phyloP scores from a whole-genome alignment of 1,140 invertebrate species.

The Bombyx mori region DNA sequence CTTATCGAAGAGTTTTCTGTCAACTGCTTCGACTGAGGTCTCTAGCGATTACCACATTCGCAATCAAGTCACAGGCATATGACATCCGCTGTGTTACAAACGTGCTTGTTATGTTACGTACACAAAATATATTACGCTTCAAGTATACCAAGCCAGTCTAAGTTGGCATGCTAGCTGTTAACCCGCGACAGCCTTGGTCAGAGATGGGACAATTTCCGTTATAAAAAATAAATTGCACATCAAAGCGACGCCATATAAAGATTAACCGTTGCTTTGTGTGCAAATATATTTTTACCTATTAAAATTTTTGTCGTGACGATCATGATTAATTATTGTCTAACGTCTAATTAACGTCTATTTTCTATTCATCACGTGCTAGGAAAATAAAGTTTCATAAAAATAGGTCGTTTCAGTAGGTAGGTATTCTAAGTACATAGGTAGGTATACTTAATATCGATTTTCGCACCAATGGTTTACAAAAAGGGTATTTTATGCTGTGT shows the following conservation, averaged over 20 bases:
- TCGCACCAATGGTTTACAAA: no score
- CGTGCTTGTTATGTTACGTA: conserved; percentile 45
- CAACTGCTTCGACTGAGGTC: conserved; percentile 36
- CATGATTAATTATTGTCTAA: no score
- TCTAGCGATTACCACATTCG: conserved; percentile 25
- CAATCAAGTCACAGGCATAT: conserved; percentile 46
- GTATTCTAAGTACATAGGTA: no score
- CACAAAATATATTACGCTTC: conserved; percentile 19
- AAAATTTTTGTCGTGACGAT: background rate
- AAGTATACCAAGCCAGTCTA: conserved; percentile 22
- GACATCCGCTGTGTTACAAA: conserved; percentile 54
- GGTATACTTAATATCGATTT: no score
- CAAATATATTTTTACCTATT: conserved; percentile 6
- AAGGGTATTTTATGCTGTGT: no score
- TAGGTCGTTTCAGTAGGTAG: no score
- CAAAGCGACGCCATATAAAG: conserved; percentile 14
- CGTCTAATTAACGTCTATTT: no score
- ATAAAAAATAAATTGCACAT: conserved; percentile 18
- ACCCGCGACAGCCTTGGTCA: conserved; percentile 36
- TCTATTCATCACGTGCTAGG: no score
- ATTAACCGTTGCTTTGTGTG: conserved; percentile 23
- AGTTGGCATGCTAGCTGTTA: conserved; percentile 33
- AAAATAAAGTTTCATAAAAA: no score
- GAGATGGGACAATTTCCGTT: conserved; percentile 42
- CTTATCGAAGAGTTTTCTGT: conserved; percentile 28